Evolutionary conservation across 2,888 invertebrate genomes (phyloP).

Genomic region (Nasonovia ribisnigri): DNA sequence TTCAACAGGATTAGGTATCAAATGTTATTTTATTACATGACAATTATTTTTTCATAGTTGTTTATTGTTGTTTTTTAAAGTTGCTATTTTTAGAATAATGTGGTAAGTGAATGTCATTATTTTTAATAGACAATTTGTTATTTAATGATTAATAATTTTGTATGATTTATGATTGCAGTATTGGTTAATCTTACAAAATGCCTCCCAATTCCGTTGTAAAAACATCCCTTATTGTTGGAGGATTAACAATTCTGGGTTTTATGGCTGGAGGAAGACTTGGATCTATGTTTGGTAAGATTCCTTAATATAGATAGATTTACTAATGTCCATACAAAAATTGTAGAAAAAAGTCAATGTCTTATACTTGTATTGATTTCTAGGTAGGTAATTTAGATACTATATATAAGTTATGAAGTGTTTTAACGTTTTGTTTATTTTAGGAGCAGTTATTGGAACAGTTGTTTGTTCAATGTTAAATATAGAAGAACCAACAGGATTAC

Average conservation of each 20-base stretch:
- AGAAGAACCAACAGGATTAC: neutral
- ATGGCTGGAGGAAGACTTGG: conserved; percentile 61
- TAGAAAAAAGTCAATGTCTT: neutral
- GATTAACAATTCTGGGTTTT: conserved; percentile 55
- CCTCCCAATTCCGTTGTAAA: conserved; percentile 27
- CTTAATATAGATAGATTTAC: neutral
- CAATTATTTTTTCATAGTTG: neutral
- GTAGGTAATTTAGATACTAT: neutral
- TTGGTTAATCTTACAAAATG: conserved; percentile 14
- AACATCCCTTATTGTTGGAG: conserved; percentile 42
- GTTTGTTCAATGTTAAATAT: neutral
- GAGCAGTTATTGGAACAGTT: conserved; percentile 50
- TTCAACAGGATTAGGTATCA: neutral
- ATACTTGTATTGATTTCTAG: neutral
- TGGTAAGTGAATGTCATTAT: neutral
- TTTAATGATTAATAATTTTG: neutral
- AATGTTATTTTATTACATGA: neutral
- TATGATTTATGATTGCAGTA: neutral
- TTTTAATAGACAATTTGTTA: neutral
- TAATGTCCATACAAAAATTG: neutral
- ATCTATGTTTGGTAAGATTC: conserved; percentile 45
- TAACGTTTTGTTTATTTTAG: conserved; percentile 32
- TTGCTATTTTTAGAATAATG: neutral
- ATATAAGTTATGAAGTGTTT: neutral
- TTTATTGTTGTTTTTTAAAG: neutral